Evolutionary conservation across 1,140 invertebrate genomes (phyloP), one percentile per base, ranked within the genome.

Genomic region (Meloidogyne floridensis): DNA sequence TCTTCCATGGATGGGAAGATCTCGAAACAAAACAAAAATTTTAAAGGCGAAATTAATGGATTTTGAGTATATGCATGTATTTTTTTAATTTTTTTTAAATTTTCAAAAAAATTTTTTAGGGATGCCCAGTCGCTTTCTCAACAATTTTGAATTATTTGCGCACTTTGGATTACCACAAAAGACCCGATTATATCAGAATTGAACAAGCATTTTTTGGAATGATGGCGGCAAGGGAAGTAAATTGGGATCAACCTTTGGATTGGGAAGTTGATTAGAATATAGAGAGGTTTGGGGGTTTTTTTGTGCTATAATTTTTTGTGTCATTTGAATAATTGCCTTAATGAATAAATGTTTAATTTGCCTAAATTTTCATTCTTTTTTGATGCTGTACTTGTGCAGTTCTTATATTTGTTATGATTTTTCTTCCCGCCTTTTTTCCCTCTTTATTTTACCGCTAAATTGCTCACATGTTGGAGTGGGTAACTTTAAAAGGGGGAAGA

Each of bases 101-200:
- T 47, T 47, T 47, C 47, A n/a, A n/a, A 18, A 53, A 59, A 15
- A 3, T 9, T 6, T 65, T 65, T 65, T n/a, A 65, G 59, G 15
- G n/a, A 2, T 65, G 59, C 8, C 59, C 59, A 65, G 10, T 65
- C 0, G 59, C 59, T n/a, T 65, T 65, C 59, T 65, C 59, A 65
- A 65, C 59, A 65, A 65, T 65, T n/a, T n/a, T 65, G 59, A 65
- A 65, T 65, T 65, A 65, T 65, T 8, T 65, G n/a, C 59, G 59
- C 15, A 65, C 59, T 65, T 65, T 65, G 59, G 59, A 65, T 65
- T 65, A 65, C n/a, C n/a, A 65, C n/a, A 65, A 65, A 65, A 65
- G 15, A 65, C 59, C 59, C 10, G 59, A 65, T 65, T 65, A 65
- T 65, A n/a, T 65, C n/a, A n/a, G 59, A 65, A 65, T 65, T 65